Base-by-base conservation (phyloP, 2,113 vertebrate species). In the Hippocampus mohnikei region DNA sequence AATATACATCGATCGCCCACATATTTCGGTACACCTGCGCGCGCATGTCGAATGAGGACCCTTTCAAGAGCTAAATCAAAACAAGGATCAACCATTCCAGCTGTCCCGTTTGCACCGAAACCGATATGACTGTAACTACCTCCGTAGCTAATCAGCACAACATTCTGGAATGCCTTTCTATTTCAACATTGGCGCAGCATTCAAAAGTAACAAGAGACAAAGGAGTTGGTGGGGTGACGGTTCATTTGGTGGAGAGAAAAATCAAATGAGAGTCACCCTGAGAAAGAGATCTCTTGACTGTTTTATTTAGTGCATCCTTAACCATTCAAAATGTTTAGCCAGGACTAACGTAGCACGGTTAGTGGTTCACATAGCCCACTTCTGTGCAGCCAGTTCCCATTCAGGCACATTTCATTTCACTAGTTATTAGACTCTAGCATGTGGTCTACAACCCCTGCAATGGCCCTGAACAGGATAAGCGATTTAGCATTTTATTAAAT, bases 111-210 rank as follows among this genome's bases (percentile, higher is more conserved):
- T 63, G 61, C 61, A 41, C 21, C 6, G 37, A 63, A 63, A 63
- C 21, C 15, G 61, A 63, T 41, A 63, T 5, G 37, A 41, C 61
- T 63, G 61, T 63, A 23, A 23, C 37, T 23, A 41, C 40, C 61
- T 41, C 61, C 61, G 37, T 63, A 63, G 59, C 59, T 40, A 61
- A 61, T 61, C 59, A 61, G 59, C 16, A 21, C 59, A 61, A n/a
- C 61, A 42, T 63, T 42, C 37, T 41, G 61, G 37, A 63, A 63
- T 42, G 37, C 61, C 40, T 63, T 63, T 42, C 37, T 40, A 42
- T 63, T 63, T 63, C 61, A 41, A 63, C 37, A 41, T 41, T n/a
- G 61, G 20, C 3, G 21, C 9, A n/a, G 40, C 61, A 15, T 41
- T 63, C 61, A 40, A 13, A 41, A 40, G 37, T 41, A 63, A 41